phyloP scores from a whole-genome alignment of 2,797 vertebrate genomes.

The Atherinosoma microstoma region DNA sequence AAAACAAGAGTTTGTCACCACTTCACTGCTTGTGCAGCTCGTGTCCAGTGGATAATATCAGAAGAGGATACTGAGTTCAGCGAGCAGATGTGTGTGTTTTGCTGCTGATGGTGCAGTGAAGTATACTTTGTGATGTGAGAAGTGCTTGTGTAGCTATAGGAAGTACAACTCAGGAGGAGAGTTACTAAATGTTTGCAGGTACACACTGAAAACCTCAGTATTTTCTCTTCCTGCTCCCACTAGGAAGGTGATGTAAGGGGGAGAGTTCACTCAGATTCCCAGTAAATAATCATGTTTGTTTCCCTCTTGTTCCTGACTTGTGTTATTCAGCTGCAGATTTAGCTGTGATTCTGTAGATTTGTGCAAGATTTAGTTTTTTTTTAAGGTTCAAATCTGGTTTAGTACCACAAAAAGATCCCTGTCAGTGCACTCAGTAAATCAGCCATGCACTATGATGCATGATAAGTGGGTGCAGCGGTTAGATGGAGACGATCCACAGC shows the following conservation, averaged over 20 bases:
- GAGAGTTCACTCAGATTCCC: constrained; percentile 43
- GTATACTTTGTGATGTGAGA: constrained; percentile 5
- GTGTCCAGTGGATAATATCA: not conserved
- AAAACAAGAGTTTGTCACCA: constrained; percentile 14
- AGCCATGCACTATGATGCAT: constrained; percentile 21
- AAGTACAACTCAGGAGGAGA: constrained; percentile 15
- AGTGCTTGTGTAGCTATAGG: constrained; percentile 23
- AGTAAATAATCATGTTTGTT: not conserved
- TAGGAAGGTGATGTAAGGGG: constrained; percentile 33
- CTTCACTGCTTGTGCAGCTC: not conserved
- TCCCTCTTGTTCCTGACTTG: too few species aligned
- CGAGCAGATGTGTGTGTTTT: constrained; percentile 27
- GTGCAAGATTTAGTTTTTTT: too few species aligned
- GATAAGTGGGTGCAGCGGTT: constrained; percentile 53
- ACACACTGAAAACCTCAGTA: constrained; percentile 12
- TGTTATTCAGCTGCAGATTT: too few species aligned
- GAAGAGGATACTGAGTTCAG: constrained; percentile 20
- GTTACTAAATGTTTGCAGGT: too few species aligned
- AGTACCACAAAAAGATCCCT: constrained; percentile 30
- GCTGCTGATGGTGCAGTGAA: constrained; percentile 17
- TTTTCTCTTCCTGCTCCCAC: constrained; percentile 6
- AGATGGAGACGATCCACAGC: constrained; percentile 33
- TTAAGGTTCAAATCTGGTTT: constrained; percentile 48
- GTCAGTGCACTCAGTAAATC: constrained; percentile 34
- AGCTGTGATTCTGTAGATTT: constrained; percentile 16